Conservation (phyloP, 2,888 invertebrate species). For the Marasmarcha lunaedactyla region DNA sequence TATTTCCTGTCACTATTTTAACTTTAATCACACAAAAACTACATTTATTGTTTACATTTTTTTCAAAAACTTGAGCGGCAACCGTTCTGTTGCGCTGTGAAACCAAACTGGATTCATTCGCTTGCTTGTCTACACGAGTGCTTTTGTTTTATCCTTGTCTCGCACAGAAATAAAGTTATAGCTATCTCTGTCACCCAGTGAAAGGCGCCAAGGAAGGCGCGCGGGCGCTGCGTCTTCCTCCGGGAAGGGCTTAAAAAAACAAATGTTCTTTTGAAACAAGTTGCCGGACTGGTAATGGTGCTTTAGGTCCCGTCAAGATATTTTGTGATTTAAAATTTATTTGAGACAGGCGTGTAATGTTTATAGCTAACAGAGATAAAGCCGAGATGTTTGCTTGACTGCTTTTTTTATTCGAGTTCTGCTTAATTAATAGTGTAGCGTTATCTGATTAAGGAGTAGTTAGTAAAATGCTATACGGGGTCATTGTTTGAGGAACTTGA, state of each 20-base stretch:
- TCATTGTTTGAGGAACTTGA: no score
- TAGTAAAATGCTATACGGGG: no score
- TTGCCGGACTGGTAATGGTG: slow-evolving; percentile 41
- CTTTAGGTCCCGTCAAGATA: slow-evolving; percentile 52
- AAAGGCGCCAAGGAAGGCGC: slow-evolving; percentile 56
- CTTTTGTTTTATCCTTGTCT: slow-evolving; percentile 44
- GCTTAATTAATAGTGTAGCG: no score
- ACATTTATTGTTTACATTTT: slow-evolving; percentile 57
- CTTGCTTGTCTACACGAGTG: slow-evolving; percentile 45
- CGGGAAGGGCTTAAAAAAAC: slow-evolving; percentile 55
- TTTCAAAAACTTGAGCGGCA: slow-evolving; percentile 18
- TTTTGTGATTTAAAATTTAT: slow-evolving; percentile 45
- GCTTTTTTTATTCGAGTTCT: no score
- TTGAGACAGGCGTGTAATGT: slow-evolving; percentile 27
- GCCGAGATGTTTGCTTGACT: not conserved
- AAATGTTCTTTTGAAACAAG: slow-evolving; percentile 62
- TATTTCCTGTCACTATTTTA: slow-evolving; percentile 31
- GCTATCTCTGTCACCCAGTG: slow-evolving; percentile 39
- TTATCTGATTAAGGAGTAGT: no score
- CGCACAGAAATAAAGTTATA: slow-evolving; percentile 15
- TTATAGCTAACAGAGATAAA: not conserved
- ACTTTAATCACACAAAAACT: slow-evolving; percentile 30
- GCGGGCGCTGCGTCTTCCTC: slow-evolving; percentile 61
- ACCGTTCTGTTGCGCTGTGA: slow-evolving; percentile 43
- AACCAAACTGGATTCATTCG: slow-evolving; percentile 61